Evolutionary conservation across 2,888 invertebrate genomes (phyloP), one percentile per base, ranked within the genome.

Genomic region (Phyllotreta striolata): DNA sequence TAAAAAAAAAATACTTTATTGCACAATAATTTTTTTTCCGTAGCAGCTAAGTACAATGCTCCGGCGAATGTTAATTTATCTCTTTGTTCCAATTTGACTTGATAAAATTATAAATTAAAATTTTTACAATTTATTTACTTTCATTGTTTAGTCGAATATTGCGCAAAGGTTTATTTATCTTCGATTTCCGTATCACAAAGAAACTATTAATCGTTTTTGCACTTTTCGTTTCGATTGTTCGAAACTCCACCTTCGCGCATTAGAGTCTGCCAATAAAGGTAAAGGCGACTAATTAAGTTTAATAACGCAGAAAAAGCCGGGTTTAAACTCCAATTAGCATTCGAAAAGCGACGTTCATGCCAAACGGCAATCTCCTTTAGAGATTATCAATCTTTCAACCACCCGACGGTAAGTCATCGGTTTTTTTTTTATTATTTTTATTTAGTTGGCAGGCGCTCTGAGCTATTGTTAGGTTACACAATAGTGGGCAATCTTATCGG

Each of bases 401-500:
- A 43, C 63, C 60, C 46, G 63, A 49, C 55, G 49, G 49, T 71
- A 69, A 73, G 69, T 71, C 69, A 65, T 72, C 67, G 63, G 44
- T 68, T 70, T 67, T 72, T 67, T 70, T 63, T 72, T 69, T n/a
- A n/a, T n/a, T n/a, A n/a, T n/a, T n/a, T n/a, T n/a, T n/a, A n/a
- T n/a, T n/a, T 64, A 12, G 52, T 57, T 60, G 62, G 62, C 49
- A 60, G 24, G 52, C 24, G 52, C 44, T 54, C 47, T 67, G 61
- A 64, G 60, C 64, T 63, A 68, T 68, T 68, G 64, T 68, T 68
- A 57, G 55, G 62, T 68, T 68, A 55, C 74, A 77, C 76, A 77
- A 77, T 75, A 75, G 72, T 73, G 72, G 69, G 74, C 71, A 74
- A 77, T 78, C 77, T 79, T 78, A 78, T 78, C 78, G 73, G 44